phyloP scores from a whole-genome alignment of 2,888 invertebrate genomes.

The Aphrophora alni region DNA sequence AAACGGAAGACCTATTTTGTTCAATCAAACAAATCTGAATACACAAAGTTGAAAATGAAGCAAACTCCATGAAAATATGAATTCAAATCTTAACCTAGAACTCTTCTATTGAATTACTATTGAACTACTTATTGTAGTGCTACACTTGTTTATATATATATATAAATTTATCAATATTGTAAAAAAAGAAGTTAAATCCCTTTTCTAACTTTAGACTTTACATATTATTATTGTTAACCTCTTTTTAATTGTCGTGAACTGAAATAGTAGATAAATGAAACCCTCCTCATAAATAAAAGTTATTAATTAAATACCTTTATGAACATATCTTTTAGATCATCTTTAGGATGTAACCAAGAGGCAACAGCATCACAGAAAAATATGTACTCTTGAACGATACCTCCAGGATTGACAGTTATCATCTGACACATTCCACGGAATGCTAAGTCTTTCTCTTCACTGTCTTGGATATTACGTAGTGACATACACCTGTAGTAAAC shows the following conservation, averaged over 20 bases:
- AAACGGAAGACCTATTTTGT: too few species aligned
- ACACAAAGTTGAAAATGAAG: neutral
- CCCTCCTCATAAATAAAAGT: too few species aligned
- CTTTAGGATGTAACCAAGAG: conserved; percentile 95
- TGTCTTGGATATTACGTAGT: conserved; percentile 96
- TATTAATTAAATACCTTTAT: conserved; percentile 82
- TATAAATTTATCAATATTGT: too few species aligned
- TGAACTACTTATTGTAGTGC: conserved; percentile 86
- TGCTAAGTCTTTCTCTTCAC: conserved; percentile 99
- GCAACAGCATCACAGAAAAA: conserved; percentile 99
- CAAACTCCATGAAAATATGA: neutral
- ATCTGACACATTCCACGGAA: conserved; percentile 99
- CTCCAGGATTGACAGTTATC: conserved; percentile 97
- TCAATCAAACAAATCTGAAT: conserved; percentile 19
- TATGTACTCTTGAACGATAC: conserved; percentile 97
- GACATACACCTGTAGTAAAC: conserved; percentile 83
- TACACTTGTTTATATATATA: too few species aligned
- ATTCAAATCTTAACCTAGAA: too few species aligned
- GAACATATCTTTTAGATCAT: conserved; percentile 97
- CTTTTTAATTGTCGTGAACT: conserved; percentile 99
- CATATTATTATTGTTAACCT: too few species aligned
- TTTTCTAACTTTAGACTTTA: too few species aligned
- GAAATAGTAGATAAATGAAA: conserved; percentile 84
- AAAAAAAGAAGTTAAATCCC: too few species aligned
- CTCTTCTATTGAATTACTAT: too few species aligned